Evolutionary conservation across 1,140 invertebrate species (phyloP).

Genomic region (Diorhabda elongata): DNA sequence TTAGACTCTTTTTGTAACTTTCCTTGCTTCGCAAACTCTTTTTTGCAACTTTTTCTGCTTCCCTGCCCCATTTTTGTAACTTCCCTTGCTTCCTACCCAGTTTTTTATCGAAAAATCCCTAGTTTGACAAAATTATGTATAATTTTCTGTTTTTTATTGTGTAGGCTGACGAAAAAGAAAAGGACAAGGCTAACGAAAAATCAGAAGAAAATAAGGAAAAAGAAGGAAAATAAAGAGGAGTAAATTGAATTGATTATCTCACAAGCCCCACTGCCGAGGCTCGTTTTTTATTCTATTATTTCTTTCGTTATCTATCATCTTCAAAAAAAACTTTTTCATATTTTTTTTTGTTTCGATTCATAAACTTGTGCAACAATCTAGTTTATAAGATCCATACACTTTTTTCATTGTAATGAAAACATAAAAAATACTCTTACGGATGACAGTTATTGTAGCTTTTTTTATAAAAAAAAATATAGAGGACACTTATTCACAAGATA

Average conservation of each 20-base stretch:
- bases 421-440: conserved; percentile 29
- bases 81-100: too few relatives aligned
- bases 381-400: conserved; percentile 36
- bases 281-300: conserved; percentile 27
- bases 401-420: conserved; percentile 12
- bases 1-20: too few relatives aligned
- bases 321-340: conserved; percentile 8
- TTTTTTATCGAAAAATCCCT: too few relatives aligned
- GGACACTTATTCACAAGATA: conserved; percentile 40
- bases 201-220: conserved; percentile 70
- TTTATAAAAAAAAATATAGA: conserved; percentile 36
- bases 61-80: too few relatives aligned
- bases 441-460: conserved; percentile 39
- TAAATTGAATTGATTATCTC: conserved; percentile 1
- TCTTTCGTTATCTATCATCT: conserved; percentile 1
- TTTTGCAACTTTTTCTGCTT: too few relatives aligned
- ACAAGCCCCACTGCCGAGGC: conserved; percentile 37
- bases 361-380: conserved; percentile 40
- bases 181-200: conserved; percentile 61
- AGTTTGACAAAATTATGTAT: too few relatives aligned
- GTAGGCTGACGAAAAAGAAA: conserved; percentile 62
- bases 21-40: too few relatives aligned
- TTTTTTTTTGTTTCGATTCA: conserved; percentile 19
- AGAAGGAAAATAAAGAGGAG: conserved; percentile 55
- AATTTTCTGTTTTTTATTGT: conserved; percentile 21